Conservation (phyloP, 2,797 vertebrate species). For the Glossophaga mutica region DNA sequence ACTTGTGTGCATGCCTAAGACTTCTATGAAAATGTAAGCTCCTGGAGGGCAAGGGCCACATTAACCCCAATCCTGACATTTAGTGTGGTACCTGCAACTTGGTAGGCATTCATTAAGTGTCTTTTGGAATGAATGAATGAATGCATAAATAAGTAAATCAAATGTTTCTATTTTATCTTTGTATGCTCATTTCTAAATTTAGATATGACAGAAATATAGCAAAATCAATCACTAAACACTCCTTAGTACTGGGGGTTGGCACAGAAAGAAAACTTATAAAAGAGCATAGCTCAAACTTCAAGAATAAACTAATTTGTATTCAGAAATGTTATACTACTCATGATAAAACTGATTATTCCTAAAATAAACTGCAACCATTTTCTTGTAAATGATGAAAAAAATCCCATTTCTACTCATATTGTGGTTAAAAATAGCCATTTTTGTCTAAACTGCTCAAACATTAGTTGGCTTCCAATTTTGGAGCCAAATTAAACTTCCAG, state of each 20-base stretch:
- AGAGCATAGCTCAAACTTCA: constrained; percentile 34
- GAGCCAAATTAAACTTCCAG: constrained; percentile 14
- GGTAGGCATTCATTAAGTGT: neutral
- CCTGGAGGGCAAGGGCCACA: neutral
- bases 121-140: neutral
- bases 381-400: constrained; percentile 33
- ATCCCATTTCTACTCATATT: constrained; percentile 6
- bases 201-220: neutral
- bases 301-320: constrained; percentile 44
- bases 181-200: neutral
- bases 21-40: neutral
- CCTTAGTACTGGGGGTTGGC: neutral
- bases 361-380: constrained; percentile 57
- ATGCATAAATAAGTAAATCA: neutral
- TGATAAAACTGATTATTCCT: constrained; percentile 49
- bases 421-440: constrained; percentile 50
- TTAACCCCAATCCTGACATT: neutral
- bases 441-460: constrained; percentile 33
- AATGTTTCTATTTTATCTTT: constrained; percentile 9
- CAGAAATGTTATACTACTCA: neutral
- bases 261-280: constrained; percentile 45
- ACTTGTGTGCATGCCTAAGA: neutral
- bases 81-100: neutral
- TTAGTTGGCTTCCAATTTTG: neutral
- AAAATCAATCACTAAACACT: neutral